Evolutionary conservation across 2,888 invertebrate species (phyloP), one percentile per base, ranked within the genome.

Genomic region (Drosophila imparisetae): DNA sequence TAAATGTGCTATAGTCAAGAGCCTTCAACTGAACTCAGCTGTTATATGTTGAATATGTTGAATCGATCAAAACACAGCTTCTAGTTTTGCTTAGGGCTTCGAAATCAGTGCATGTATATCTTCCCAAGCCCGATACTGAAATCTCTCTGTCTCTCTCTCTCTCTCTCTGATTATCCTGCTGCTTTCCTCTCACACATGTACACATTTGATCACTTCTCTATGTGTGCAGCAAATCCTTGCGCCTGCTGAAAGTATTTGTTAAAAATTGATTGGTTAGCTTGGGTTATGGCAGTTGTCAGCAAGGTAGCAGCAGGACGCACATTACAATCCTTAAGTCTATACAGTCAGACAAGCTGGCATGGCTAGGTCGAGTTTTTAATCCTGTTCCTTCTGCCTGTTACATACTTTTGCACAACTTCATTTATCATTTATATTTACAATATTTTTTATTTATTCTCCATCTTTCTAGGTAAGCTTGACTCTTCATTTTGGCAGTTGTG

Each of bases 381-480:
- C 4, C 8, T 4, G n/a, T n/a, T n/a, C n/a, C n/a, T n/a, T n/a
- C n/a, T n/a, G n/a, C 4, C 8, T 4, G 42, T 21, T 11, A 42
- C 21, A 21, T 2, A 11, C 5, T 15, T 45, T 8, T 45, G 7
- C 21, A 15, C 45, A 45, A 7, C 7, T 45, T 45, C 15, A 21
- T 15, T 45, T 8, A 15, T 21, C 0, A 4, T 7, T 21, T 21
- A 8, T 45, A 15, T 24, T 55, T 15, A 40, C 10, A 32, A 10
- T 21, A 18, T 21, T 32, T 67, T 7, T 53, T 7, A 36, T n/a
- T 66, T 45, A 54, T 29, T 48, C 29, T 66, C n/a, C 53, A 40
- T 36, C 29, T 45, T 10, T 76, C 32, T 27, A 72, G 75, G 81
- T 81, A 69, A 69, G 57, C 50, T 69, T 34, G 29, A 21, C 36